Conservation (phyloP, 2,113 vertebrate genomes). For the Trinectes maculatus region DNA sequence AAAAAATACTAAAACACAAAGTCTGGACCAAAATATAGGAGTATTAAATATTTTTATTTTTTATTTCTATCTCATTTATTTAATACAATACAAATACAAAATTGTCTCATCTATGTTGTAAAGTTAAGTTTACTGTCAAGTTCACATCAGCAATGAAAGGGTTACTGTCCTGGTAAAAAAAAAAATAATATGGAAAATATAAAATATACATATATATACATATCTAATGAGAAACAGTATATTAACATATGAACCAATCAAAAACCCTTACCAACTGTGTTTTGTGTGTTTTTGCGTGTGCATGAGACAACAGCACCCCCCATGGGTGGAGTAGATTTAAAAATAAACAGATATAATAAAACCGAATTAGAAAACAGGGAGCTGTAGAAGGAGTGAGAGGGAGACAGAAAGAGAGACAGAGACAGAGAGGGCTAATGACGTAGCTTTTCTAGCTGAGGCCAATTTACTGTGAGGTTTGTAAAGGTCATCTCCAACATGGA, state of each 20-base stretch:
- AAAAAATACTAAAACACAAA: too few relatives aligned
- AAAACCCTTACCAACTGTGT: not conserved
- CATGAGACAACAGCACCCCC: not conserved
- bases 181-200: too few relatives aligned
- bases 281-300: not conserved
- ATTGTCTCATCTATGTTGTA: too few relatives aligned
- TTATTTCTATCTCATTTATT: too few relatives aligned
- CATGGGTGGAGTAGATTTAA: slow-evolving; percentile 42
- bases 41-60: too few relatives aligned
- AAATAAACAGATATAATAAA: slow-evolving; percentile 67
- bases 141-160: too few relatives aligned
- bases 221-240: too few relatives aligned
- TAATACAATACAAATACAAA: too few relatives aligned
- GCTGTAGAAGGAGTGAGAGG: slow-evolving; percentile 29
- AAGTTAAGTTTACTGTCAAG: too few relatives aligned
- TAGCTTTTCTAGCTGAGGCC: slow-evolving; percentile 59
- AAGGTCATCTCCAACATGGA: slow-evolving; percentile 74
- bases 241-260: not conserved
- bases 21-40: too few relatives aligned
- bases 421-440: slow-evolving; percentile 64
- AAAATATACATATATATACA: too few relatives aligned
- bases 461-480: slow-evolving; percentile 74
- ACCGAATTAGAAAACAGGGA: slow-evolving; percentile 42
- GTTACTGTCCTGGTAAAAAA: too few relatives aligned
- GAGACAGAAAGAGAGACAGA: slow-evolving; percentile 19